Evolutionary conservation across 2,888 invertebrate genomes (phyloP).

Genomic region (Drosophila mimica): DNA sequence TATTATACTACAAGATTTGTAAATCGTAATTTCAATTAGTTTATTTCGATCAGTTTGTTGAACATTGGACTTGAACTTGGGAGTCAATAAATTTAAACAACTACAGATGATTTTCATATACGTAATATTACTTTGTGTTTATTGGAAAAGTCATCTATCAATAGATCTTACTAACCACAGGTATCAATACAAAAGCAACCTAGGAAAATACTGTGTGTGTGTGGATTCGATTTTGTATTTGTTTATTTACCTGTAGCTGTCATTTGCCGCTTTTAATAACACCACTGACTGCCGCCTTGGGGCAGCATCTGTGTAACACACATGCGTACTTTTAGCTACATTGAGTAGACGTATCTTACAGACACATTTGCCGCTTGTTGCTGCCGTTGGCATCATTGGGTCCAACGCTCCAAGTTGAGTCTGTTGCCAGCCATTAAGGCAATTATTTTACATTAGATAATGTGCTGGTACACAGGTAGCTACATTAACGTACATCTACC

Average conservation of each 20-base stretch:
- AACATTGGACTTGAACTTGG: conserved; percentile 38
- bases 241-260: conserved; percentile 58
- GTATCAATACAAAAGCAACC: conserved; percentile 30
- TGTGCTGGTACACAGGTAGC: conserved; percentile 34
- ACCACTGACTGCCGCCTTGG: conserved; percentile 34
- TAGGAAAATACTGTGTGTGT: conserved; percentile 10
- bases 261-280: conserved; percentile 77
- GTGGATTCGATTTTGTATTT: conserved; percentile 5
- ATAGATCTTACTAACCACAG: conserved; percentile 39
- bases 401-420: conserved; percentile 13
- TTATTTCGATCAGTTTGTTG: conserved; percentile 14
- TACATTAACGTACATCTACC: conserved; percentile 3
- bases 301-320: conserved; percentile 18
- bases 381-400: background rate
- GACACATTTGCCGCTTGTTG: conserved; percentile 50
- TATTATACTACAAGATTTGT: background rate
- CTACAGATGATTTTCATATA: conserved; percentile 5
- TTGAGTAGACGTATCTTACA: conserved; percentile 47
- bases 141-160: conserved; percentile 60
- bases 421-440: conserved; percentile 53
- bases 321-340: conserved; percentile 35
- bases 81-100: conserved; percentile 14
- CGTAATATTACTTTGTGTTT: conserved; percentile 35
- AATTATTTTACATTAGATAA: conserved; percentile 65
- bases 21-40: conserved; percentile 15